A percentile compares a stretch with the other conserved stretches of the same genome.
These are phyloP conservation scores for Ptychoptera contaminata DNA, from an alignment of 2,888 invertebrate genomes.

Conservation along the genomic window DNA sequence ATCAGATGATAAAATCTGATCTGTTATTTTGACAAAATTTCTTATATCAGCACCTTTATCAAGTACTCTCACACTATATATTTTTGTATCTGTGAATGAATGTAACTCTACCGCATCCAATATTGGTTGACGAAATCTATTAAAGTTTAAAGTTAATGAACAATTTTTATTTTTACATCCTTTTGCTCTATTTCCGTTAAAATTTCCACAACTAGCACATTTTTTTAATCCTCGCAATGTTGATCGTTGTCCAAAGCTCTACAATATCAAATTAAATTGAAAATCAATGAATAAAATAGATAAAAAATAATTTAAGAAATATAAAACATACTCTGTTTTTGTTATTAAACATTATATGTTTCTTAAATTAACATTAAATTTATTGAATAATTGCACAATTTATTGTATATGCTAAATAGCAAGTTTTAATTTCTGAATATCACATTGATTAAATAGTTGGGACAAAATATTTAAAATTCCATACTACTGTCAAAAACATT, in stretches of 20 bases:
- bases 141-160: conserved; percentile 22
- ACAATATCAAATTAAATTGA: no score
- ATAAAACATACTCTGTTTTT: no score
- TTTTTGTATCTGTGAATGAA: conserved; percentile 40
- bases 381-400: no score
- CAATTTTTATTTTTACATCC: conserved; percentile 57
- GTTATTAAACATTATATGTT: no score
- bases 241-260: not conserved
- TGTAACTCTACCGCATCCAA: conserved; percentile 33
- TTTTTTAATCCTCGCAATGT: conserved; percentile 46
- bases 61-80: conserved; percentile 52
- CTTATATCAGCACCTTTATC: conserved; percentile 54
- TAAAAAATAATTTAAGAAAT: no score
- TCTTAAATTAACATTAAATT: no score
- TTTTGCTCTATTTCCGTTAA: conserved; percentile 59
- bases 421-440: no score
- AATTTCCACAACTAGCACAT: conserved; percentile 58
- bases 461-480: no score
- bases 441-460: no score
- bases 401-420: no score
- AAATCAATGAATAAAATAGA: no score
- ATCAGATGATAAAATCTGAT: conserved; percentile 25
- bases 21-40: conserved; percentile 50
- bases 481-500: no score
- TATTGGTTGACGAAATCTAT: conserved; percentile 8